Base-by-base conservation (phyloP, 1,140 invertebrate genomes). In the Tetramorium alpestre region DNA sequence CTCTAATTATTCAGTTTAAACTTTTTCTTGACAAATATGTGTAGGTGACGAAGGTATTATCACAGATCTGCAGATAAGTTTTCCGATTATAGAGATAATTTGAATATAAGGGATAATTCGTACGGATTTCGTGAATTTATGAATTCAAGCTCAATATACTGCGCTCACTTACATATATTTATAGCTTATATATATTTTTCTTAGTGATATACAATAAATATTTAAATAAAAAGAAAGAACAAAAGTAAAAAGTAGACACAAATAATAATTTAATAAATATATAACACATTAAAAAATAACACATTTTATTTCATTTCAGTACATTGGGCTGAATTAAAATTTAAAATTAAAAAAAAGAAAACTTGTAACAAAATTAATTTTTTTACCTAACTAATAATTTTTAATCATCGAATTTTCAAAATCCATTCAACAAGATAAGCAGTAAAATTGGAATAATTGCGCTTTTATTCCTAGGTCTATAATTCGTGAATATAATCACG, bases 11-110 rank as follows among this genome's bases (percentile, higher is more conserved):
- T 22, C 7, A 41, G n/a, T 58, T 75, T 76, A 13, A 7, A 41
- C 8, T 76, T 76, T 44, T n/a, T 60, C 0, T 58, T 60, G 11
- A 44, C 38, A 18, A 47, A 25, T 44, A 44, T 76, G 11, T 44
- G 28, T 38, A 60, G 54, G 60, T 76, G 38, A 38, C 54, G 22
- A 76, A 76, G 33, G n/a, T 76, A 60, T 60, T 60, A 44, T 25
- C 38, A 7, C 22, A 44, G 22, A 16, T 25, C 33, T 76, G 25
- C 56, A 76, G n/a, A 18, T 60, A 8, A 22, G 2, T 56, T 56
- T 22, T n/a, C n/a, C n/a, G 33, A 4, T 33, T 33, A 33, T 33
- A 33, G 3, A 0, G 33, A 33, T 33, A 3, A 33, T 33, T 33
- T 33, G 3, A 33, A 3, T 33, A 4, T 33, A 33, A 33, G 3